phyloP scores from a whole-genome alignment of 2,888 invertebrate genomes.

The Drosophila algonquin region DNA sequence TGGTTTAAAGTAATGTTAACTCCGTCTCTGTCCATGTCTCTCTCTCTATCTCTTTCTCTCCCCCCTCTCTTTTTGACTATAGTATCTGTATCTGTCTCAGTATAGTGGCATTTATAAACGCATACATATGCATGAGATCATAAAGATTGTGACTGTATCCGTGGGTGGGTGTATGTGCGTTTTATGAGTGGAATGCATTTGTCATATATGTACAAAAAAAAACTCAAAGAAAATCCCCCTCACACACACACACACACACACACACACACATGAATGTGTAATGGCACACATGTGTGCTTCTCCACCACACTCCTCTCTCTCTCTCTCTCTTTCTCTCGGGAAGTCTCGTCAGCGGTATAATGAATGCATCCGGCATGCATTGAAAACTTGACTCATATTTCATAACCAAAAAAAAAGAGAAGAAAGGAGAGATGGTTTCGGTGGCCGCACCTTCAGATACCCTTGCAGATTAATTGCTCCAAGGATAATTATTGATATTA shows the following conservation, averaged over 20 bases:
- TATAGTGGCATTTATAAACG: conserved; percentile 59
- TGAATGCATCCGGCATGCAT: conserved; percentile 81
- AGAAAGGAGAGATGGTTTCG: conserved; percentile 2
- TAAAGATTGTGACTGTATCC: conserved; percentile 52
- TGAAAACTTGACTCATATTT: conserved; percentile 80
- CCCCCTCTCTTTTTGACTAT: conserved; percentile 2
- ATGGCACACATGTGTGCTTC: conserved; percentile 62
- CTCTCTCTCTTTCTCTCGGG: not conserved
- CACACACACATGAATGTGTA: conserved; percentile 37
- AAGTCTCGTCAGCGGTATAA: conserved; percentile 73
- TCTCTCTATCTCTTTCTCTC: not conserved
- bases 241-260: not conserved
- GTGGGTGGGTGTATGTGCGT: conserved; percentile 15
- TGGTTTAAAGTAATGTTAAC: conserved; percentile 25
- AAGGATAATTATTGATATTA: not conserved
- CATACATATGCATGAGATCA: conserved; percentile 75
- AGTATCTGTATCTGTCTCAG: conserved; percentile 12
- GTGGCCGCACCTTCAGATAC: conserved; percentile 7
- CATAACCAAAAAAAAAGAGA: conserved; percentile 62
- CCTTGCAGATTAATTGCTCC: not conserved
- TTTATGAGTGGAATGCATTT: conserved; percentile 63
- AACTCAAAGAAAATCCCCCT: conserved; percentile 29
- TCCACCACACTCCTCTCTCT: conserved; percentile 32
- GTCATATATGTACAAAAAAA: conserved; percentile 66
- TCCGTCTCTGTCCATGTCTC: conserved; percentile 10